Base-by-base conservation (phyloP, 2,113 vertebrate genomes). In the Protobothrops flavoviridis region DNA sequence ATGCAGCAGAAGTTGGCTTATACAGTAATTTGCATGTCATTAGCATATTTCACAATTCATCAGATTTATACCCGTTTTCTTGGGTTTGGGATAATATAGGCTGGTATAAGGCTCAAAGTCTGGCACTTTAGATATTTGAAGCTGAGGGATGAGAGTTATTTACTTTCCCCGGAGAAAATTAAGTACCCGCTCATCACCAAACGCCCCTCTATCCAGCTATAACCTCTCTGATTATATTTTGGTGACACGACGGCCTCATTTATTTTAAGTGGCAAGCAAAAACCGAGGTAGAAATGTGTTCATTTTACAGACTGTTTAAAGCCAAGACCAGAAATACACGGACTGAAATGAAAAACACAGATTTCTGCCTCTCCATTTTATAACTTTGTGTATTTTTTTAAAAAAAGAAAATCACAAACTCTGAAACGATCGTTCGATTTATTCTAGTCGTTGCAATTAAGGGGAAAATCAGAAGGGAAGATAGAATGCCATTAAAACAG, bases 1-100 rank as follows among this genome's bases (percentile, higher is more conserved):
- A 45, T 94, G 29, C 87, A 90, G 45, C 88, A 91, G n/a, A 45
- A 86, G 88, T 20, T 20, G 4, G 21, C 86, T 55, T 92, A 57
- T 0, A 0, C 57, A 81, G 21, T 61, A 89, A 48, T 94, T 94
- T 93, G 48, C 64, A 94, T 90, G 55, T 17, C 85, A 95, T 92
- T 11, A 89, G 64, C 94, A 3, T 52, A 74, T 95, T 96, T 92
- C 0, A 92, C 93, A 94, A 81, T n/a, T 13, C 59, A 64, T 95
- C 15, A 57, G 20, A 89, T 90, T 93, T 23, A n/a, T 92, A 81
- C 39, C 29, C 43, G 53, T 69, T 93, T 90, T 94, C 33, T 57
- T 39, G 20, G 87, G 74, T 13, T 95, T 45, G 43, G 20, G 53
- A 87, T 91, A 26, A 90, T 23, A 29, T 3, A 7, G n/a, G n/a